Percentiles rank a stretch among this genome's conserved stretches.
Evolutionary conservation across 2,888 invertebrate species (phyloP).

Genomic region (Zygothrica quintamaculata): DNA sequence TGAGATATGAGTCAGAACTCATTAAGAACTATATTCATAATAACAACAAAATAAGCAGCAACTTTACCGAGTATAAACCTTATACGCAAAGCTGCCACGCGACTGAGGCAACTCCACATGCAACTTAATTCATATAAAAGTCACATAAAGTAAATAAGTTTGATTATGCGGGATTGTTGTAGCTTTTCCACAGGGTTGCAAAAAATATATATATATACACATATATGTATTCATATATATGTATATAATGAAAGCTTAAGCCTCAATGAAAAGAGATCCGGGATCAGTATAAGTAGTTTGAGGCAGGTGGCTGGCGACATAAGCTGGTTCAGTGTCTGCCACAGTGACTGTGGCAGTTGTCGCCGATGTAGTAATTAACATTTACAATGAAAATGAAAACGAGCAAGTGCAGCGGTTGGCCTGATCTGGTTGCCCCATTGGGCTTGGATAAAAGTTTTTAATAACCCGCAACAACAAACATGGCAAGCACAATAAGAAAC

Average conservation of each 20-base stretch:
- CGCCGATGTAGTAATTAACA: constrained; percentile 69
- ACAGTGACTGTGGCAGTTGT: constrained; percentile 31
- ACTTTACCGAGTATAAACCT: background rate
- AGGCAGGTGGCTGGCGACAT: constrained; percentile 1
- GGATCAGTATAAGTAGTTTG: background rate
- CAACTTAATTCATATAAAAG: constrained; percentile 68
- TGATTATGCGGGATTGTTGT: constrained; percentile 53
- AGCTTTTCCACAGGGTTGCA: background rate
- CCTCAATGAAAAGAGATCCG: background rate
- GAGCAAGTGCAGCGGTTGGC: constrained; percentile 53
- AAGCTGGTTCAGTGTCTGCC: too few relatives aligned
- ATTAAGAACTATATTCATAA: constrained; percentile 16
- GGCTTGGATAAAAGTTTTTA: constrained; percentile 70
- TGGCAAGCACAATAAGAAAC: constrained; percentile 32
- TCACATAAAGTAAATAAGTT: constrained; percentile 72
- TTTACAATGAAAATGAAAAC: constrained; percentile 76
- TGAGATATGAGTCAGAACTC: constrained; percentile 36
- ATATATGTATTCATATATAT: too few relatives aligned
- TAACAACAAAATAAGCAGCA: constrained; percentile 1
- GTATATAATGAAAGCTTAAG: constrained; percentile 3
- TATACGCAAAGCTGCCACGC: constrained; percentile 26
- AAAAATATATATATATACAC: too few relatives aligned
- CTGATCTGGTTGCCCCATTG: constrained; percentile 1
- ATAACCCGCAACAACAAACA: constrained; percentile 74
- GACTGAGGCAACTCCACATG: constrained; percentile 20